Conservation (phyloP, 2,888 invertebrate genomes). For the Leptura quadrifasciata region DNA sequence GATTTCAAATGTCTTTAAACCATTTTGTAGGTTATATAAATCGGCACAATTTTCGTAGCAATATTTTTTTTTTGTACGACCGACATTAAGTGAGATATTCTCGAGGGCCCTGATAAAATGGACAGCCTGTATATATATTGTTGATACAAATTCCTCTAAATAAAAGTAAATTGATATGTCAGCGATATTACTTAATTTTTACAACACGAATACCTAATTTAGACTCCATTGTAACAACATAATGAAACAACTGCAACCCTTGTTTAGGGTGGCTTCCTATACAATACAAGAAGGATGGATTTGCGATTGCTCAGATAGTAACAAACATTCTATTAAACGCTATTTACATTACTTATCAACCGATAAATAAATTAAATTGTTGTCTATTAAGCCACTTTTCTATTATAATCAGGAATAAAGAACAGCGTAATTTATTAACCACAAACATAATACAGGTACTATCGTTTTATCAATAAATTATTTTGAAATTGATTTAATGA, state of each 20-base stretch:
- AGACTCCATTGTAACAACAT: conserved; percentile 22
- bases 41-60: no score
- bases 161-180: not conserved
- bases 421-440: no score
- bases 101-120: no score
- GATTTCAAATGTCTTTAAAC: no score
- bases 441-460: no score
- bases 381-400: conserved; percentile 7
- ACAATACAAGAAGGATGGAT: conserved; percentile 16
- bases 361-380: conserved; percentile 22
- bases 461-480: no score
- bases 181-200: conserved; percentile 13
- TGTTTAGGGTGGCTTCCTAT: conserved; percentile 24
- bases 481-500: no score
- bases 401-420: no score
- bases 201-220: conserved; percentile 31
- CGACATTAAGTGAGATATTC: no score
- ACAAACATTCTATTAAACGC: conserved; percentile 19
- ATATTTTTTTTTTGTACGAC: no score
- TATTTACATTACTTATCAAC: conserved; percentile 24
- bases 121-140: not conserved
- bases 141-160: not conserved
- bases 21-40: no score
- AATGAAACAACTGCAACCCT: conserved; percentile 36
- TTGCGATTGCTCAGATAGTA: conserved; percentile 32